Base-by-base conservation (phyloP, 2,888 invertebrate species). In the Tryphoninae sp. region DNA sequence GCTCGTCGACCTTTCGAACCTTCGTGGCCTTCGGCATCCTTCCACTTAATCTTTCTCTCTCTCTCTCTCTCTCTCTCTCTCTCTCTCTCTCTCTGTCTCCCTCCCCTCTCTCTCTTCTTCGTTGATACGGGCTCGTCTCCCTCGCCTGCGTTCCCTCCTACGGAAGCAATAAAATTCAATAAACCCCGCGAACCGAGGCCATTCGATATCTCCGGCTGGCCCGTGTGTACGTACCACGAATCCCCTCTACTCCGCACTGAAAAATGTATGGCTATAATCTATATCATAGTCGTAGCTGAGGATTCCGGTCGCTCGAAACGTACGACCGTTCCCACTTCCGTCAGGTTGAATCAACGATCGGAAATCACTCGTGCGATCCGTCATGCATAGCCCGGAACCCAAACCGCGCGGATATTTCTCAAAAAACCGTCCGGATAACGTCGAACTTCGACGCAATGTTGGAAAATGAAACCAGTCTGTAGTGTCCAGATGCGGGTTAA, bases 111-210 rank as follows among this genome's bases (percentile, higher is more conserved):
- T 59, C 8, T 26, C 58, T 45, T 68, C 45, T 55, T 16, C 51
- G 11, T 26, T 19, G 11, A 23, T 58, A 45, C 23, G 22, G 40
- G 22, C 22, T 62, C 40, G 51, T 51, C 53, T 65, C 55, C 55
- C 55, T 16, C 26, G 13, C 51, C 51, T 42, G 45, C 61, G 40
- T 65, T 61, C 68, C 13, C 9, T 61, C 45, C 53, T 42, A 26
- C 71, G 77, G 64, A 81, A 77, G 77, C 68, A 77, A 77, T 81
- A 77, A 77, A 81, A 81, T 81, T 77, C 81, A 77, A 81, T 81
- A 68, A 81, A 68, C 72, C 19, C 49, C 26, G 58, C 40, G 26
- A 73, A 45, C 73, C 77, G 59, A 53, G 53, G 33, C 51, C 55
- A 71, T 67, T 80, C 61, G 75, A 80, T 76, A 72, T 80, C 42